Evolutionary conservation across 2,797 vertebrate genomes (phyloP).

Genomic region (Lepus oiostolus): DNA sequence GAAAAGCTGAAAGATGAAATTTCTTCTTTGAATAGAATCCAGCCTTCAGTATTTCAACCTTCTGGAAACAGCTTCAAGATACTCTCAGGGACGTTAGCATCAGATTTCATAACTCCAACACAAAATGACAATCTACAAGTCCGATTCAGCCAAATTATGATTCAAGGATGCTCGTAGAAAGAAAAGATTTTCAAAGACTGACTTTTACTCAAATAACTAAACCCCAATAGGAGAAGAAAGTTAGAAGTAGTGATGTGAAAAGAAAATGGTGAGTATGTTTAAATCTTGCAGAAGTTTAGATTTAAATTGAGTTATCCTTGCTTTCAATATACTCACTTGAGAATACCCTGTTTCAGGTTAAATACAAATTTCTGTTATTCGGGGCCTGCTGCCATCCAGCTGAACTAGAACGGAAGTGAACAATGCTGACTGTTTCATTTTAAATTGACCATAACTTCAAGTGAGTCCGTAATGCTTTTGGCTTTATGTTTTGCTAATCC

Average conservation of each 20-base stretch:
- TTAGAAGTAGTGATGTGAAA: not conserved
- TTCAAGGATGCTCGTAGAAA: not conserved
- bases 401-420: not conserved
- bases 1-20: not conserved
- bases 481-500: not conserved
- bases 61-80: not conserved
- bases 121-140: not conserved
- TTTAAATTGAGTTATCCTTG: not conserved
- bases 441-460: not conserved
- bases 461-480: not conserved
- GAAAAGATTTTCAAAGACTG: not conserved
- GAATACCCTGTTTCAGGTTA: not conserved
- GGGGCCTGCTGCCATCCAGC: not conserved
- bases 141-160: not conserved
- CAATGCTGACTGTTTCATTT: not conserved
- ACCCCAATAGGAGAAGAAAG: not conserved
- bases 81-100: not conserved
- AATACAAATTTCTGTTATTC: not conserved
- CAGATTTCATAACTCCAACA: not conserved
- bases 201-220: not conserved
- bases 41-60: not conserved
- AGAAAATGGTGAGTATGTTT: not conserved
- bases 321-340: not conserved
- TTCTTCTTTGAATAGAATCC: not conserved
- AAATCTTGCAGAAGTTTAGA: not conserved